Conservation (phyloP, 2,797 vertebrate genomes). For the Odontamblyopus lacepedii region DNA sequence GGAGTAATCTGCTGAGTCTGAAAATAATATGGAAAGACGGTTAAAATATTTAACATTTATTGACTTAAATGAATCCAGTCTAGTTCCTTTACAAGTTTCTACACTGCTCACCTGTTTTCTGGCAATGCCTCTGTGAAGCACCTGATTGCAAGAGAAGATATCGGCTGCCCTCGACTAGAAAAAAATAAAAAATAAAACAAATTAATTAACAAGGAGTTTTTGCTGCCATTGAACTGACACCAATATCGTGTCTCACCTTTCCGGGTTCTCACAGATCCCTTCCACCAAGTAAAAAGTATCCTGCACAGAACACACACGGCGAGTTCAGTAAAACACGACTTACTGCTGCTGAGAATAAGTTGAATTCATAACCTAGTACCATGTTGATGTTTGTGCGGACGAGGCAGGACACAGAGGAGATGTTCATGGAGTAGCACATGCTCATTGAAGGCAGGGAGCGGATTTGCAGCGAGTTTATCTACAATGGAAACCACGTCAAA, state of each 20-base stretch:
- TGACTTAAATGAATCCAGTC: background rate
- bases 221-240: background rate
- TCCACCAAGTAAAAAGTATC: conserved; percentile 92
- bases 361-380: conserved; percentile 41
- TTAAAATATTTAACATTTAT: background rate
- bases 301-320: conserved; percentile 64
- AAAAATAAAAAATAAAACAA: background rate
- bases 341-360: background rate
- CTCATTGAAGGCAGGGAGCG: conserved; percentile 87
- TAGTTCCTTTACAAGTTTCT: background rate
- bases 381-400: conserved; percentile 85
- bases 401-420: conserved; percentile 84
- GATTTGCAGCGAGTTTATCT: conserved; percentile 86
- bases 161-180: conserved; percentile 64
- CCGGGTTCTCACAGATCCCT: conserved; percentile 79
- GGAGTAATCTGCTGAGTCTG: conserved; percentile 92
- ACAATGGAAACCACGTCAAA: conserved; percentile 14
- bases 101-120: conserved; percentile 86
- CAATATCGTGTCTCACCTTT: conserved; percentile 69
- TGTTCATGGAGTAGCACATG: conserved; percentile 87
- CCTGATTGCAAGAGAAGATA: conserved; percentile 84
- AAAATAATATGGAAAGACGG: background rate
- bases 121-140: conserved; percentile 97
- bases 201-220: background rate
- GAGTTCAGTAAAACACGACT: background rate